A percentile compares a stretch with the other conserved stretches of the same genome.
Conservation (phyloP, 2,888 invertebrate species). For the Beris morrisii region DNA sequence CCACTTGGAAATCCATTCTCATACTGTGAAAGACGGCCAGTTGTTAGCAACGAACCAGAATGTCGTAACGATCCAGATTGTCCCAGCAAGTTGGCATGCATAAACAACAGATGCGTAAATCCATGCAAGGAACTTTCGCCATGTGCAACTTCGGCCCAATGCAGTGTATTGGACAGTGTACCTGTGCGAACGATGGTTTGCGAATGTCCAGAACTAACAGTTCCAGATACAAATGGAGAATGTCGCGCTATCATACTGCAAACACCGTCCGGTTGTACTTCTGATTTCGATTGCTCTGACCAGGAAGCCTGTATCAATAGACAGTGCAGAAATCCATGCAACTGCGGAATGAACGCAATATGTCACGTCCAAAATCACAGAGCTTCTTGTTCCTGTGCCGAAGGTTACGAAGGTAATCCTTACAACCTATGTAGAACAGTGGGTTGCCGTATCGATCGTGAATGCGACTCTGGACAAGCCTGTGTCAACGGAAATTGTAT, state of each 20-base stretch:
- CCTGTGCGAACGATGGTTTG: slow-evolving; percentile 88
- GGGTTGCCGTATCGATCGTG: slow-evolving; percentile 80
- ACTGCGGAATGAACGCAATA: slow-evolving; percentile 81
- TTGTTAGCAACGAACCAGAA: slow-evolving; percentile 63
- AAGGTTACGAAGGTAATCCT: slow-evolving; percentile 85
- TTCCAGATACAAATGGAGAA: slow-evolving; percentile 76
- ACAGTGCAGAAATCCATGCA: slow-evolving; percentile 84
- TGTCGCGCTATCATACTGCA: slow-evolving; percentile 73
- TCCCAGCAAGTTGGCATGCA: slow-evolving; percentile 78
- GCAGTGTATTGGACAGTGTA: slow-evolving; percentile 80
- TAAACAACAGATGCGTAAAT: slow-evolving; percentile 75
- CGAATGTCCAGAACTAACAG: slow-evolving; percentile 82
- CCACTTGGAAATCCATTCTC: slow-evolving; percentile 80
- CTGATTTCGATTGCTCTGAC: slow-evolving; percentile 76
- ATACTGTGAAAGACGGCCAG: slow-evolving; percentile 65
- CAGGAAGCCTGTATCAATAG: slow-evolving; percentile 84
- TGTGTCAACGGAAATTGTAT: slow-evolving; percentile 85
- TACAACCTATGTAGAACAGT: slow-evolving; percentile 77
- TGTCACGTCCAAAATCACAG: slow-evolving; percentile 82
- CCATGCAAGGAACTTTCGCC: slow-evolving; percentile 77
- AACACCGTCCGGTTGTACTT: slow-evolving; percentile 73
- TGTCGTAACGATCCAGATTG: slow-evolving; percentile 80
- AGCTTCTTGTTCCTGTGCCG: slow-evolving; percentile 82
- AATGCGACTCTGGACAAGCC: slow-evolving; percentile 80
- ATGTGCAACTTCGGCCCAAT: slow-evolving; percentile 73